phyloP scores from a whole-genome alignment of 2,888 invertebrate species.

The Branchinecta sandiegonensis region DNA sequence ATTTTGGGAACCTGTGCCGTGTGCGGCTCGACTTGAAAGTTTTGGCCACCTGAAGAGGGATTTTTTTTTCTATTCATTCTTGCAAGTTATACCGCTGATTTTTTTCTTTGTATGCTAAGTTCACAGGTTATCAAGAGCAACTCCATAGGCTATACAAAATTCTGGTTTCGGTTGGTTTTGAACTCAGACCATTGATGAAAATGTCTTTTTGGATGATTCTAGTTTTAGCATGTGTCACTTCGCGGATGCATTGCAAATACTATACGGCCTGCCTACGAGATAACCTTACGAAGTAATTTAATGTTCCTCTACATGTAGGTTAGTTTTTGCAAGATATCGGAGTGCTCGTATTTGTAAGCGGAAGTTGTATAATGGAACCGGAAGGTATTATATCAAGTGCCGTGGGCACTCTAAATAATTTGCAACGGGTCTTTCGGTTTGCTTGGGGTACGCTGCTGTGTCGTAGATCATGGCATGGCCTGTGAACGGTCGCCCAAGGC shows the following conservation, averaged over 20 bases:
- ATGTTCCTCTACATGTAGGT: constrained; percentile 15
- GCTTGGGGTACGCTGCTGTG: neutral
- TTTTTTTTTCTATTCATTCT: no score
- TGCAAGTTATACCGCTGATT: no score
- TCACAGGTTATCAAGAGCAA: constrained; percentile 12
- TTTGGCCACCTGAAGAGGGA: no score
- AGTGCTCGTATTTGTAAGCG: neutral
- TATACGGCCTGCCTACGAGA: constrained; percentile 5
- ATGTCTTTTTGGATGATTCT: neutral
- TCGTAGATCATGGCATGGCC: neutral
- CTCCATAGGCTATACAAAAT: neutral
- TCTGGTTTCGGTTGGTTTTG: constrained; percentile 7
- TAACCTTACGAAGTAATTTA: constrained; percentile 11
- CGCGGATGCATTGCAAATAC: neutral
- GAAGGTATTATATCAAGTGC: constrained; percentile 14
- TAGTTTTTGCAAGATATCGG: constrained; percentile 4
- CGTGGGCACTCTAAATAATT: constrained; percentile 14
- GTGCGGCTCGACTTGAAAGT: no score
- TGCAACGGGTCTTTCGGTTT: constrained; percentile 13
- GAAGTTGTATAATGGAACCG: neutral
- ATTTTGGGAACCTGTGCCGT: no score
- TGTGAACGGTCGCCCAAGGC: neutral
- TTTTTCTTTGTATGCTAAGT: neutral
- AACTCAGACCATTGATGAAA: neutral
- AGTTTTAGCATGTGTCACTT: neutral